Conservation (phyloP, 2,888 invertebrate genomes). For the Hedychridium roseum region DNA sequence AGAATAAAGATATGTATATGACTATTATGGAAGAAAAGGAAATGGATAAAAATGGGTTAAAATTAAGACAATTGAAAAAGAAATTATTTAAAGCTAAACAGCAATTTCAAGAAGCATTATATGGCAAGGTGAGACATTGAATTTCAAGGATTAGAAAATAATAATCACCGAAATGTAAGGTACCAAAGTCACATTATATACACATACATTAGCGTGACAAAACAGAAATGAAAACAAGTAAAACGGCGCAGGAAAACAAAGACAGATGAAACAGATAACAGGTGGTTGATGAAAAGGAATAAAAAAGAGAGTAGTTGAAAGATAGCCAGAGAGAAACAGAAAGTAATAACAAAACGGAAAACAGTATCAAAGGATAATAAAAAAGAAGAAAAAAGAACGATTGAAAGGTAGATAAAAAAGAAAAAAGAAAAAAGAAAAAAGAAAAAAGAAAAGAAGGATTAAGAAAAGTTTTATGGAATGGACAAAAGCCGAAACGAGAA, state of each 20-base stretch:
- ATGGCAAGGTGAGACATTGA: conserved; percentile 15
- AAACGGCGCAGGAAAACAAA: neutral
- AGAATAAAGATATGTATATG: conserved; percentile 1
- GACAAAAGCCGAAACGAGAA: conserved; percentile 5
- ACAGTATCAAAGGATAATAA: neutral
- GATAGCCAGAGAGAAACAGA: neutral
- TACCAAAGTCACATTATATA: conserved; percentile 13
- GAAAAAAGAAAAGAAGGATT: conserved; percentile 10
- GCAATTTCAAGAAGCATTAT: conserved; percentile 15
- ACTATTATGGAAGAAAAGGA: conserved; percentile 1
- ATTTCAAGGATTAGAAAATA: conserved; percentile 13
- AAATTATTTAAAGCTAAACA: conserved; percentile 9
- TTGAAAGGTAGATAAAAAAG: conserved; percentile 6
- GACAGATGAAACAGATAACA: neutral
- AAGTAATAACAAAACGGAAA: no score
- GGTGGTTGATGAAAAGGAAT: neutral
- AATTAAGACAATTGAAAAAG: conserved; percentile 3
- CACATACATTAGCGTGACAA: conserved; percentile 4
- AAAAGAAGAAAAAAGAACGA: conserved; percentile 6
- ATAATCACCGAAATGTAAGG: conserved; percentile 17
- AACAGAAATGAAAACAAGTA: neutral
- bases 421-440: conserved; percentile 12
- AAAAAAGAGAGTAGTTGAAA: conserved; percentile 1
- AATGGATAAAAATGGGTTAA: conserved; percentile 7
- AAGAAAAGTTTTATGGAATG: conserved; percentile 9